A percentile compares a stretch with the other conserved stretches of the same genome.
Conservation (phyloP, 2,797 vertebrate genomes). For the Ceryle rudis region DNA sequence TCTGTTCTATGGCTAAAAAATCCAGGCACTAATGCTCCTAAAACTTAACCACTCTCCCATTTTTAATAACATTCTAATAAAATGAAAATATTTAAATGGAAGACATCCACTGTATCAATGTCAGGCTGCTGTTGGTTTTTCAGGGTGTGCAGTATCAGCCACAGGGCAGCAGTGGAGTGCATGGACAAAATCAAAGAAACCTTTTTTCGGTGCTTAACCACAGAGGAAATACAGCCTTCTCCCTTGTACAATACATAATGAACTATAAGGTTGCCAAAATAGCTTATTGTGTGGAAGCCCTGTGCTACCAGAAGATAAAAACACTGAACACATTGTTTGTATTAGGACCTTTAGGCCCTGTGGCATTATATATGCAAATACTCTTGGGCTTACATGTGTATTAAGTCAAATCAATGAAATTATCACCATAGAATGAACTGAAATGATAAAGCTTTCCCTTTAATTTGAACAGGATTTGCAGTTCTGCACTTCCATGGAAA, state of each 20-base stretch:
- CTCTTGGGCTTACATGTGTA: constrained; percentile 21
- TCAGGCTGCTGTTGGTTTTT: not conserved
- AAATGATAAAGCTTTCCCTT: constrained; percentile 38
- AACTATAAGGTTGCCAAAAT: constrained; percentile 34
- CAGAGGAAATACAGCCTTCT: not conserved
- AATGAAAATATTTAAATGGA: constrained; percentile 16
- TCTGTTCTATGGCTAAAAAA: not conserved
- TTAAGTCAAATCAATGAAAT: constrained; percentile 70
- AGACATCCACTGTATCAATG: not conserved
- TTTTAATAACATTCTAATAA: constrained; percentile 11
- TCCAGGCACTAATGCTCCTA: not conserved
- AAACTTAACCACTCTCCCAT: not conserved
- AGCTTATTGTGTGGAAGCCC: constrained; percentile 16
- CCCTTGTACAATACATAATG: not conserved
- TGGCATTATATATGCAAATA: constrained; percentile 67
- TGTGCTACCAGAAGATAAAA: constrained; percentile 63
- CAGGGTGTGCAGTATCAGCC: not conserved
- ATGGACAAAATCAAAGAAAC: not conserved
- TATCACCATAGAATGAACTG: constrained; percentile 44
- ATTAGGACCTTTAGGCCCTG: not conserved
- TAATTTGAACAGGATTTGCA: constrained; percentile 56
- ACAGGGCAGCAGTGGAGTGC: not conserved
- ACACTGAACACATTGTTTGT: constrained; percentile 39
- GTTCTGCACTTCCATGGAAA: constrained; percentile 56
- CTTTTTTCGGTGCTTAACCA: not conserved